Base-by-base conservation (phyloP, 1,140 invertebrate species). In the Pseudomyrmex gracilis region DNA sequence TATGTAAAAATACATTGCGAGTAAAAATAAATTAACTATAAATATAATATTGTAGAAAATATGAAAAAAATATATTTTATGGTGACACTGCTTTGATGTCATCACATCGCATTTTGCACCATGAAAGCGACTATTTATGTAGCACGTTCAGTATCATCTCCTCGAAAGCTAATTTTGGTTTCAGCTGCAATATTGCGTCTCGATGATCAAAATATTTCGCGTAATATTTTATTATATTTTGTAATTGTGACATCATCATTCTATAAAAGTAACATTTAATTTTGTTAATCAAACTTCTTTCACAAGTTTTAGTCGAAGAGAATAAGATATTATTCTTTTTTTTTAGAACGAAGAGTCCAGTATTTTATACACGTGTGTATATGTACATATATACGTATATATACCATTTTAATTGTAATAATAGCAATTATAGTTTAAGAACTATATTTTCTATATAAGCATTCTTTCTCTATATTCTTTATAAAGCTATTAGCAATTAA, bases 141-240 rank as follows among this genome's bases (percentile, higher is more conserved):
- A 78, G 43, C 64, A 20, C 17, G 34, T 78, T 78, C 17, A 20
- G 64, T 34, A 34, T 34, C 51, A 78, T 68, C 43, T 57, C 64
- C 24, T 20, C 43, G 43, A 55, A 78, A 78, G 76, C 76, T 78
- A 78, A 78, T 78, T 78, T 78, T 78, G 76, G 64, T 78, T 78
- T 78, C 64, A 78, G 76, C 76, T 68, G 76, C 64, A 78, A 78
- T 78, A 78, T 78, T 78, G 64, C 76, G 76, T 70, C 76, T 78
- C 24, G 51, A 74, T 74, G 45, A 49, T 74, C 73, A 74, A 77
- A 34, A 78, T 15, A 49, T 34, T 68, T 45, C 34, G 74, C 13
- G 3, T 78, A 78, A 57, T 58, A 78, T 78, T 68, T 78, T 43
- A 34, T 34, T 34, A 22, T 70, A 70, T 10, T 3, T 68, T 13